These are phyloP conservation scores for Austrolebias charrua DNA, from an alignment of 2,797 vertebrate genomes.

Conservation along the genomic window DNA sequence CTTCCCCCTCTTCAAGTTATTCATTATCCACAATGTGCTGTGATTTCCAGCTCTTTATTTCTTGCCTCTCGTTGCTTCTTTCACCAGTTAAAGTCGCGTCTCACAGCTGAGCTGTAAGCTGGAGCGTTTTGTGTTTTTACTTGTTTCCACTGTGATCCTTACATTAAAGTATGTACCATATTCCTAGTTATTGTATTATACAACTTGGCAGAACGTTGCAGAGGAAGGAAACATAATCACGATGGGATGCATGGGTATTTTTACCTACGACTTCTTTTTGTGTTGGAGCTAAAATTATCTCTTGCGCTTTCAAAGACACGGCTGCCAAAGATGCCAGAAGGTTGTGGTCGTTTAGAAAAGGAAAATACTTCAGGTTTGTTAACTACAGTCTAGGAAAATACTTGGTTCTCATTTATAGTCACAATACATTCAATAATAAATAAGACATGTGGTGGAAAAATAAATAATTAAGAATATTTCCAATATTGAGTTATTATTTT, in stretches of 20 bases:
- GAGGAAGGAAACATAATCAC: not conserved
- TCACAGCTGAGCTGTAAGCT: too few species aligned
- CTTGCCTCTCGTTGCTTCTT: not conserved
- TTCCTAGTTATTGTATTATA: slow-evolving; percentile 1
- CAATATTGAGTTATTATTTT: too few species aligned
- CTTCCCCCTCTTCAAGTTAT: slow-evolving; percentile 29
- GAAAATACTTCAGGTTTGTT: too few species aligned
- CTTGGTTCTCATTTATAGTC: too few species aligned
- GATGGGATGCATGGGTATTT: not conserved
- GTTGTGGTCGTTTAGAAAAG: not conserved
- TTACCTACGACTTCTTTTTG: not conserved
- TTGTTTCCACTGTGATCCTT: too few species aligned
- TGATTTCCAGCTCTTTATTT: slow-evolving; percentile 19
- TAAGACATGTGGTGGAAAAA: too few species aligned
- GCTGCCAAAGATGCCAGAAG: not conserved
- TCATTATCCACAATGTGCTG: not conserved
- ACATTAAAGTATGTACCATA: too few species aligned
- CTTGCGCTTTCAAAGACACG: not conserved
- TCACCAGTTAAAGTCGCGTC: not conserved
- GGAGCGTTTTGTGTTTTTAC: too few species aligned
- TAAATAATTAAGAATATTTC: too few species aligned
- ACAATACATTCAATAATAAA: too few species aligned
- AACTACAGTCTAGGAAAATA: too few species aligned
- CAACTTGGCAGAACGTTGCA: not conserved
- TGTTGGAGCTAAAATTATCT: not conserved